Conservation (phyloP, 2,113 vertebrate species). For the Tachycineta bicolor region DNA sequence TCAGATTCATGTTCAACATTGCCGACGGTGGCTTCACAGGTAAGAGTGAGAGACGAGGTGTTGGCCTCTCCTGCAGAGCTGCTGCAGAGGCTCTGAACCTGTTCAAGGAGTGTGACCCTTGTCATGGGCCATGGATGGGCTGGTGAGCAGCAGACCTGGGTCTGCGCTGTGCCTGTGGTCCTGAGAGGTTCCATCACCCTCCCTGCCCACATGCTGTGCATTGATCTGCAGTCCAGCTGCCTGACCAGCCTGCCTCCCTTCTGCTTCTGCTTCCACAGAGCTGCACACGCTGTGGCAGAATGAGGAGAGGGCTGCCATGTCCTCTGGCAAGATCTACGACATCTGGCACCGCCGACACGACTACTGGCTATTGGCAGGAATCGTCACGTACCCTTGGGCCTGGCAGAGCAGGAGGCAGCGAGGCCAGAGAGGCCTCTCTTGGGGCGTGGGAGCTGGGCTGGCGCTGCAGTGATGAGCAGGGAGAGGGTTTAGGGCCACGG, state of each 20-base stretch:
- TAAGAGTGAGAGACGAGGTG: neutral
- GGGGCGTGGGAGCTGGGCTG: neutral
- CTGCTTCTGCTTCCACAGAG: constrained; percentile 74
- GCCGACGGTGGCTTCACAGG: constrained; percentile 97
- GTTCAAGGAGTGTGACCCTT: fast-evolving
- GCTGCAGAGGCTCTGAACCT: neutral
- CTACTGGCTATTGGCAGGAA: constrained; percentile 97
- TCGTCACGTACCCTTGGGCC: constrained; percentile 92
- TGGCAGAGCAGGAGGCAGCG: neutral
- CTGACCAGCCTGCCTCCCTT: neutral
- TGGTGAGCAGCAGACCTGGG: no score
- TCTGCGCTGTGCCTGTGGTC: neutral
- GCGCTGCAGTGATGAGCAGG: neutral
- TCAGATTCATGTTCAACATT: constrained; percentile 98
- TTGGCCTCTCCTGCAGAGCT: neutral
- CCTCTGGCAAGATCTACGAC: constrained; percentile 95
- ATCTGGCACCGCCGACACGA: constrained; percentile 98
- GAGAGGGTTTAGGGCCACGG: fast-evolving
- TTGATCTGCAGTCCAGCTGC: neutral
- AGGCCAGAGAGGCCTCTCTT: neutral
- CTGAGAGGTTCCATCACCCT: fast-evolving
- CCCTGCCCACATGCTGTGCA: neutral
- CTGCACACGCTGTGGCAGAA: constrained; percentile 98
- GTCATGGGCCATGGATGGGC: neutral
- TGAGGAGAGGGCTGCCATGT: constrained; percentile 90